phyloP scores from a whole-genome alignment of 1,140 invertebrate species.

The Heliconius hewitsoni region DNA sequence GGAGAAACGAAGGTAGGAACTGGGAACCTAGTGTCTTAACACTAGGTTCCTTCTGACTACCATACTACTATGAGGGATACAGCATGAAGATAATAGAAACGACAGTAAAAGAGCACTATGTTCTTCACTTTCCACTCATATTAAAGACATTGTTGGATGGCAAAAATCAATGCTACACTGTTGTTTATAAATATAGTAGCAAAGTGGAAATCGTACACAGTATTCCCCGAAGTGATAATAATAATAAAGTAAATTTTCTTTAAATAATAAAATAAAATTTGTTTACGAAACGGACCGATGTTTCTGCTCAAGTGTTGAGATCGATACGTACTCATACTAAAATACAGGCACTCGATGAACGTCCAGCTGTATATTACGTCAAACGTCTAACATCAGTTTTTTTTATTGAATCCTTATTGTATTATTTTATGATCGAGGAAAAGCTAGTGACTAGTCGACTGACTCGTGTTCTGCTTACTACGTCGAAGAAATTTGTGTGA shows the following conservation, averaged over 20 bases:
- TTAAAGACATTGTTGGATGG: too few relatives aligned
- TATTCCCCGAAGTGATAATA: not conserved
- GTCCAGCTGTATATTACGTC: slow-evolving; percentile 44
- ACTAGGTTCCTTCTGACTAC: too few relatives aligned
- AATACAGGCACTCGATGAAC: slow-evolving; percentile 43
- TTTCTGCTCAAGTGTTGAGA: not conserved
- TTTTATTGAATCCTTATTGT: not conserved
- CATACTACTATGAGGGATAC: too few relatives aligned
- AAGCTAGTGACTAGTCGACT: too few relatives aligned
- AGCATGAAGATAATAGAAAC: too few relatives aligned
- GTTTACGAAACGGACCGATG: not conserved
- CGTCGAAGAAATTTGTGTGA: not conserved
- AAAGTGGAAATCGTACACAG: not conserved
- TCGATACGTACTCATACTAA: slow-evolving; percentile 22
- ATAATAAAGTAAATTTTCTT: not conserved
- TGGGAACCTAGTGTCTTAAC: too few relatives aligned
- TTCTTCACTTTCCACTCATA: too few relatives aligned
- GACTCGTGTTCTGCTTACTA: not conserved
- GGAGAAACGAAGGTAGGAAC: too few relatives aligned
- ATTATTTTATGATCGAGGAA: too few relatives aligned
- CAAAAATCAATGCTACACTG: too few relatives aligned
- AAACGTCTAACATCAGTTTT: slow-evolving; percentile 30
- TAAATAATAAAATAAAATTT: slow-evolving; percentile 13
- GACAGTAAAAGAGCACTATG: too few relatives aligned
- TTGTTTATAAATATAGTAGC: too few relatives aligned